These are phyloP conservation scores for Eupithecia vulgata DNA, from an alignment of 2,888 invertebrate species.

Conservation along the genomic window DNA sequence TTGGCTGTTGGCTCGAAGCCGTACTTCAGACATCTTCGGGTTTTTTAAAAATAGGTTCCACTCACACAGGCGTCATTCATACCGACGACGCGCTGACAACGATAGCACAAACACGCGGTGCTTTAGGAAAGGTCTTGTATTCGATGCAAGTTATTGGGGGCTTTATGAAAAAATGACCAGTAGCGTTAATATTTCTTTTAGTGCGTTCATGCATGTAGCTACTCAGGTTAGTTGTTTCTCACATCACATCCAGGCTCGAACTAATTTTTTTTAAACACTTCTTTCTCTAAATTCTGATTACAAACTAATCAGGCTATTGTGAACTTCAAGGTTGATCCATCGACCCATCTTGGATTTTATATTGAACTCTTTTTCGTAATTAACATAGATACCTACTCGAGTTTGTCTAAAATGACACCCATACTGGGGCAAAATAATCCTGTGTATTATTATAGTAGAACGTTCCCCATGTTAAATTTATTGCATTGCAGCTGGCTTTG, in stretches of 20 bases:
- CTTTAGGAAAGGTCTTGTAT: not conserved
- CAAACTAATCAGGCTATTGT: not conserved
- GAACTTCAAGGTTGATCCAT: no score
- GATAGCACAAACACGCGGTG: not conserved
- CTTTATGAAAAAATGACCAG: not conserved
- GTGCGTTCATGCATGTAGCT: not conserved
- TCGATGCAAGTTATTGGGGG: not conserved
- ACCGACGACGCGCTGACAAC: not conserved
- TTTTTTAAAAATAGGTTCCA: conserved; percentile 62
- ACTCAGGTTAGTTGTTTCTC: not conserved
- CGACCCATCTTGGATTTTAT: not conserved
- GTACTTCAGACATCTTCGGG: conserved; percentile 73
- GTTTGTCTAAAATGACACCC: not conserved
- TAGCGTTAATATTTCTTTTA: not conserved
- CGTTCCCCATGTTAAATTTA: not conserved
- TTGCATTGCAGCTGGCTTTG: not conserved
- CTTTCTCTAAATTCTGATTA: not conserved
- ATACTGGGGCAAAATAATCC: not conserved
- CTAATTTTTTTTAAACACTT: not conserved
- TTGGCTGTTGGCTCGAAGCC: conserved; percentile 58
- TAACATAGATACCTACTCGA: not conserved
- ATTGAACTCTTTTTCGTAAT: not conserved
- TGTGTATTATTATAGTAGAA: no score
- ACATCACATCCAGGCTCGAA: not conserved
- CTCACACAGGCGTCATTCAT: conserved; percentile 13